Conservation (phyloP, 2,113 vertebrate species). For the Ctenomys sociabilis region DNA sequence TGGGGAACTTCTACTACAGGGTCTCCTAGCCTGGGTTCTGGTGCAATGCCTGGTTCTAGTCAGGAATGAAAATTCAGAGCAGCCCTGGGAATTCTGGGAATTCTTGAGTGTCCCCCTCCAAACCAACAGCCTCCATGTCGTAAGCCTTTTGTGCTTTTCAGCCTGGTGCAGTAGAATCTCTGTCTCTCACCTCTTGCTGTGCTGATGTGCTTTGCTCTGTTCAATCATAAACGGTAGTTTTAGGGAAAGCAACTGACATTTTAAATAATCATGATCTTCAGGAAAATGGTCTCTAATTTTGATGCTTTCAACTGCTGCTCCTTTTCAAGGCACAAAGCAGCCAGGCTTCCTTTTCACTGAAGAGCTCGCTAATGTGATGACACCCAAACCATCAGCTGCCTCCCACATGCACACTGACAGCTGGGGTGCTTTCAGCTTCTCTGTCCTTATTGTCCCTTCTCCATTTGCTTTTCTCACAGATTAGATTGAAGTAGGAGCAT, state of each 20-base stretch:
- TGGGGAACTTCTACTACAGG: neutral
- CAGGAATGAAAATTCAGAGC: neutral
- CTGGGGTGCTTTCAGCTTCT: constrained; percentile 74
- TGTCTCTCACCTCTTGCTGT: neutral
- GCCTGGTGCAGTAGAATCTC: neutral
- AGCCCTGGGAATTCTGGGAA: neutral
- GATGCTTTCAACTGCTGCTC: constrained; percentile 83
- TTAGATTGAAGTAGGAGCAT: constrained; percentile 80
- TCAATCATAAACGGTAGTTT: constrained; percentile 83
- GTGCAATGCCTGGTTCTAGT: neutral
- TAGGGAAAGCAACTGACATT: constrained; percentile 81
- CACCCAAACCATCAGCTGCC: constrained; percentile 82
- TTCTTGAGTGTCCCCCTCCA: too few relatives aligned
- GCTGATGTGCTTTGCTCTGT: constrained; percentile 65
- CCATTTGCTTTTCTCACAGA: constrained; percentile 52
- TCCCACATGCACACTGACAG: constrained; percentile 79
- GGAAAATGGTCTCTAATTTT: constrained; percentile 86
- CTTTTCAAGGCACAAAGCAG: constrained; percentile 82
- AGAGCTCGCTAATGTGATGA: constrained; percentile 80
- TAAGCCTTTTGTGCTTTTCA: neutral
- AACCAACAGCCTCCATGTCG: neutral
- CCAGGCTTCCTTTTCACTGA: constrained; percentile 77
- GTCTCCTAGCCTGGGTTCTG: neutral
- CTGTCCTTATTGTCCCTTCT: constrained; percentile 62
- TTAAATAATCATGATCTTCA: constrained; percentile 85